Base-by-base conservation (phyloP, 2,888 invertebrate species). In the Erynnis tages region DNA sequence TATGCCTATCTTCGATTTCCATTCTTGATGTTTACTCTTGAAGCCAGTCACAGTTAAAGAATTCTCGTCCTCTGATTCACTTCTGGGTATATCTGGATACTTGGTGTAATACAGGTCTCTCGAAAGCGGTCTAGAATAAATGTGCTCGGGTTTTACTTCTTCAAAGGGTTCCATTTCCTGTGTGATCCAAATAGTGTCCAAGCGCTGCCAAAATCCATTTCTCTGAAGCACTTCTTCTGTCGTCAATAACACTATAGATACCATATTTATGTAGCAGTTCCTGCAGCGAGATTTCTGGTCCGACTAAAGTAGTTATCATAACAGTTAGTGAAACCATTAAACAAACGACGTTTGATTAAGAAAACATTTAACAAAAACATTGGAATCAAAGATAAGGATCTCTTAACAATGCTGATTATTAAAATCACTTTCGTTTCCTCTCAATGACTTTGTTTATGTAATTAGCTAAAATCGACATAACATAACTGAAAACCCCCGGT, bases 101-200 rank as follows among this genome's bases (percentile, higher is more conserved):
- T 77, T 85, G 0, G 82, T 68, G 54, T 89, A 87, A 54, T 88
- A 89, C 13, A 75, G 62, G 54, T 88, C 89, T 65, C 79, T 79
- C 10, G 87, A 71, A 0, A 87, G 60, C 0, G 89, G 88, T 59
- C 85, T 88, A 1, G 59, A 52, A 61, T 73, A 88, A 23, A 70
- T 52, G 53, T 85, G 73, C 60, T 87, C 84, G 0, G 73, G 72
- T 59, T 76, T 77, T 2, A 87, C 71, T 56, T 87, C 87, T 56
- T 87, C 86, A 57, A 88, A 88, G 0, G 88, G 86, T 63, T 88
- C 88, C 69, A 89, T 53, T 41, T 89, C 89, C 58, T 82, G 78
- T 2, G 81, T 77, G 29, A 76, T 64, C 90, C 90, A 90, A 29
- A 78, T 32, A 19, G 76, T 66, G 58, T 86, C 86, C 65, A 90